These are phyloP conservation scores for Pempheris klunzingeri DNA, from an alignment of 2,797 vertebrate genomes.

Conservation along the genomic window DNA sequence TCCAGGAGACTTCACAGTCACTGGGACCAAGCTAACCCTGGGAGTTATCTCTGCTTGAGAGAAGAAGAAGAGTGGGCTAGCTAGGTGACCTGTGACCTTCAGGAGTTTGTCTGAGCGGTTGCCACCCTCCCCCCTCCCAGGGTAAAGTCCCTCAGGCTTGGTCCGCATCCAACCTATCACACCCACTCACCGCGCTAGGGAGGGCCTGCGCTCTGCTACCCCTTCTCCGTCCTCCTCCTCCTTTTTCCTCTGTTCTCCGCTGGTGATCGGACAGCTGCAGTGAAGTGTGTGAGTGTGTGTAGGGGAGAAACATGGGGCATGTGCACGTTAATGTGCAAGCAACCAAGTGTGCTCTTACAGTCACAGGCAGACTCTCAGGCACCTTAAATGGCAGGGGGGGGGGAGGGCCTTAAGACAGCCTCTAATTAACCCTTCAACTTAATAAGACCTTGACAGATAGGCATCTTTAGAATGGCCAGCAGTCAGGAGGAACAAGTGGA, in stretches of 20 bases:
- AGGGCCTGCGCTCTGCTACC: conserved; percentile 41
- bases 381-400: conserved; percentile 85
- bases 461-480: conserved; percentile 63
- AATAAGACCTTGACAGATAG: conserved; percentile 82
- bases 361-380: conserved; percentile 85
- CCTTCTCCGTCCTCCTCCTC: conserved; percentile 32
- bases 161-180: conserved; percentile 57
- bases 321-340: conserved; percentile 38
- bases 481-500: conserved; percentile 66
- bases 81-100: conserved; percentile 74
- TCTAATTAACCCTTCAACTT: conserved; percentile 85
- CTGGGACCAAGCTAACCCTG: conserved; percentile 66
- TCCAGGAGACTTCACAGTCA: conserved; percentile 77
- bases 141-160: conserved; percentile 63
- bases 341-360: conserved; percentile 48
- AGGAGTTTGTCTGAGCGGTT: conserved; percentile 67
- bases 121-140: conserved; percentile 20
- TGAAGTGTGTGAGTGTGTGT: conserved; percentile 29
- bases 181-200: conserved; percentile 49
- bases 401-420: conserved; percentile 74
- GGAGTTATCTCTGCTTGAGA: conserved; percentile 76
- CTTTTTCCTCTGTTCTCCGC: conserved; percentile 52
- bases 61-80: conserved; percentile 67
- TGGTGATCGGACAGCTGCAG: conserved; percentile 64
- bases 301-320: conserved; percentile 3